A percentile compares a stretch with the other conserved stretches of the same genome.
Conservation (phyloP, 2,113 vertebrate genomes). For the Aldabrachelys gigantea region DNA sequence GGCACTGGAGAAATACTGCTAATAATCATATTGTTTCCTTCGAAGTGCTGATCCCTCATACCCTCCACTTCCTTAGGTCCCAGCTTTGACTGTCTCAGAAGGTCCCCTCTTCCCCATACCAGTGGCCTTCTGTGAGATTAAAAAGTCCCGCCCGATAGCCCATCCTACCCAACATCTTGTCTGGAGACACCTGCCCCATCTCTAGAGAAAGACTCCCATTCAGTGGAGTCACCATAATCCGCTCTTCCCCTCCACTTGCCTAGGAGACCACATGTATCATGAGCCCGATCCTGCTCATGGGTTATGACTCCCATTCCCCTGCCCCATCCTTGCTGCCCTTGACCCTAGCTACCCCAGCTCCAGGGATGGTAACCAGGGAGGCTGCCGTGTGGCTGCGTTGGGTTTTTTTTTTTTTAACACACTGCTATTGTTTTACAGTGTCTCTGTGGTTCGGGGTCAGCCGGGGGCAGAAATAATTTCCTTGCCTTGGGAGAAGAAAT, state of each 20-base stretch:
- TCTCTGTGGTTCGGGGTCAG: slow-evolving; percentile 68
- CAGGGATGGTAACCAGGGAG: slow-evolving; percentile 21
- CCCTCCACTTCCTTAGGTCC: no score
- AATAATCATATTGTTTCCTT: no score
- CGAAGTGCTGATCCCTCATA: no score
- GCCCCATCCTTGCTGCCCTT: not conserved
- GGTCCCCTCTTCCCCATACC: no score
- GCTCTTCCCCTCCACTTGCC: no score
- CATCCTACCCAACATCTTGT: not conserved
- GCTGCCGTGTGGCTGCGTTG: slow-evolving; percentile 58
- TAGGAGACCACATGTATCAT: no score
- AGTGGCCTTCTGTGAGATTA: not conserved
- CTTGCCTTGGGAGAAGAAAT: slow-evolving; percentile 59
- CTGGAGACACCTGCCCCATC: not conserved
- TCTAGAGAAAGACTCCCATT: not conserved
- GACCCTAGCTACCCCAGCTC: slow-evolving; percentile 12
- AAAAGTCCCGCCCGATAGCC: not conserved
- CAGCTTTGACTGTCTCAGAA: not conserved
- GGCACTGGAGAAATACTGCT: no score
- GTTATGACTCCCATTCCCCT: not conserved
- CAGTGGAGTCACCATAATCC: not conserved
- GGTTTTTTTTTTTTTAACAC: slow-evolving; percentile 64
- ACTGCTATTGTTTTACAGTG: slow-evolving; percentile 68
- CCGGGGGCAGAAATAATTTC: slow-evolving; percentile 70
- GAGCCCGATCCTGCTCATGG: fast-evolving